A percentile compares a stretch with the other conserved stretches of the same genome.
These are phyloP conservation scores for Falco concolor DNA, from an alignment of 2,797 vertebrate species.

Conservation along the genomic window DNA sequence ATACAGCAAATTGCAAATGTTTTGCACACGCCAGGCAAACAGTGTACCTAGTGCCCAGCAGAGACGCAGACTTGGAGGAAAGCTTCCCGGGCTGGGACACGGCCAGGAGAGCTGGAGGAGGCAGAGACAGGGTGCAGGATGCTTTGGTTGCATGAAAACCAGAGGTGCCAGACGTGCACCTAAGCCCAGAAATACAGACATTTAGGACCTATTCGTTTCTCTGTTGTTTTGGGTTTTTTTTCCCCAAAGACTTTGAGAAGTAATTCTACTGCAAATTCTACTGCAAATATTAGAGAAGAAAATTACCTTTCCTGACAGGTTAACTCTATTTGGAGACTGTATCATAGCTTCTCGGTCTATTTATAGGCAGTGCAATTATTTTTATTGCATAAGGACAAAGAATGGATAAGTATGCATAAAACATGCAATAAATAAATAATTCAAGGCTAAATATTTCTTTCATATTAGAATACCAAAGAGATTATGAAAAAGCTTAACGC, in stretches of 20 bases:
- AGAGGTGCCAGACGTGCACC: not conserved
- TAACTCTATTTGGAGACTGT: not conserved
- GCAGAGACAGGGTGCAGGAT: not conserved
- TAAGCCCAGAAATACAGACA: not conserved
- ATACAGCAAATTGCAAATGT: not conserved
- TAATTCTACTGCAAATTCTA: not conserved
- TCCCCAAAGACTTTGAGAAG: not conserved
- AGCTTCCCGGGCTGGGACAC: rapidly evolving
- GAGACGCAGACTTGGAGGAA: not conserved
- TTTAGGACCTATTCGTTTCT: not conserved
- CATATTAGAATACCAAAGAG: not conserved
- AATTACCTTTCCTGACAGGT: not conserved
- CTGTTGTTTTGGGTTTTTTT: not conserved
- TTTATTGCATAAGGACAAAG: not conserved
- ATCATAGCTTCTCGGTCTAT: not conserved
- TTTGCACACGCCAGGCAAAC: not conserved
- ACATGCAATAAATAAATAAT: not conserved
- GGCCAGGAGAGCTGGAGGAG: not conserved
- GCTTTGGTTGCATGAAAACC: not conserved
- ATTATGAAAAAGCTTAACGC: not conserved
- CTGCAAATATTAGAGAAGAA: not conserved
- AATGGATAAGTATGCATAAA: not conserved
- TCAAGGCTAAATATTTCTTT: not conserved
- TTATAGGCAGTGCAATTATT: not conserved
- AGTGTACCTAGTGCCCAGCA: not conserved